phyloP scores from a whole-genome alignment of 2,888 invertebrate genomes.

The Opisthograptis luteolata region DNA sequence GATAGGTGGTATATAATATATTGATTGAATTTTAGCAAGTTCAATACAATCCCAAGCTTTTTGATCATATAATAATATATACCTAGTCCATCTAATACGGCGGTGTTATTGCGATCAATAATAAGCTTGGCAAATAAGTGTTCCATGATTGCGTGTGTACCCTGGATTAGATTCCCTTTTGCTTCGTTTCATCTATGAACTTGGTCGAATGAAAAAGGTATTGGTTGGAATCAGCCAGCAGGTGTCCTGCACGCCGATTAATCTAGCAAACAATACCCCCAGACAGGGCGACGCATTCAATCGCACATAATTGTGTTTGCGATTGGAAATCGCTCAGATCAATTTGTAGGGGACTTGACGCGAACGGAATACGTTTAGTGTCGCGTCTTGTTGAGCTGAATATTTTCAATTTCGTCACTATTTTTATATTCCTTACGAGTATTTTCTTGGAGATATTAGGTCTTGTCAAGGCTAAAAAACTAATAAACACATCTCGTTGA shows the following conservation, averaged over 20 bases:
- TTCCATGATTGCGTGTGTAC: no score
- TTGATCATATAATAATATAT: no score
- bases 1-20: no score
- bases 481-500: background rate
- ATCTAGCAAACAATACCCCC: slow-evolving; percentile 63
- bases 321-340: slow-evolving; percentile 40
- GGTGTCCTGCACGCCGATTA: slow-evolving; percentile 59
- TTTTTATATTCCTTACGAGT: slow-evolving; percentile 16
- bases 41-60: no score
- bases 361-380: slow-evolving; percentile 19
- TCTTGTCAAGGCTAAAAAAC: slow-evolving; percentile 1
- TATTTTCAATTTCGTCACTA: slow-evolving; percentile 18
- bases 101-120: no score
- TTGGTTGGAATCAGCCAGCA: slow-evolving; percentile 38
- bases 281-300: slow-evolving; percentile 44
- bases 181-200: background rate
- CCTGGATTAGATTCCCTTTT: no score
- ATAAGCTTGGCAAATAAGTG: no score
- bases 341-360: slow-evolving; percentile 27
- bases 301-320: slow-evolving; percentile 45
- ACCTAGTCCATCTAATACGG: no score
- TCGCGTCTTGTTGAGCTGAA: slow-evolving; percentile 16
- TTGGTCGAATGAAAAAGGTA: slow-evolving; percentile 4
- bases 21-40: no score
- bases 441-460: slow-evolving; percentile 11